A percentile compares a stretch with the other conserved stretches of the same genome.
Evolutionary conservation across 2,113 vertebrate genomes (phyloP).

Genomic region (Otolemur garnettii): DNA sequence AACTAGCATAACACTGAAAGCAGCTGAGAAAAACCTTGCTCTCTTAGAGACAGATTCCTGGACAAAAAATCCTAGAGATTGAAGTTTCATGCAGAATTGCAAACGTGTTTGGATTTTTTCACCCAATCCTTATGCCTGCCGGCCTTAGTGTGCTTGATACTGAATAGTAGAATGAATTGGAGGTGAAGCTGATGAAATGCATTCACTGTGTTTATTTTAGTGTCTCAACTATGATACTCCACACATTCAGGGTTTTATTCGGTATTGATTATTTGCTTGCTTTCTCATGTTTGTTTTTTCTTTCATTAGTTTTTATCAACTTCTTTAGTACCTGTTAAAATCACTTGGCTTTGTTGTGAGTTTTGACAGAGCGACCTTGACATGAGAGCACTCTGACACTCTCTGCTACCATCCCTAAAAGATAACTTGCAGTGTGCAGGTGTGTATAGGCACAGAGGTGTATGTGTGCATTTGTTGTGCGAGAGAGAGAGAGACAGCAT

Average conservation of each 20-base stretch:
- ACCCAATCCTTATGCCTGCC: not conserved
- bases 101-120: not conserved
- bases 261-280: not conserved
- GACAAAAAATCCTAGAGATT: not conserved
- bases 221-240: not conserved
- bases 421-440: not conserved
- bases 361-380: not conserved
- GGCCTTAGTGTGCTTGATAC: not conserved
- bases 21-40: not conserved
- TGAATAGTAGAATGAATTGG: constrained; percentile 20
- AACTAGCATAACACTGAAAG: not conserved
- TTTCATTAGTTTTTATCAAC: not conserved
- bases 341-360: constrained; percentile 11
- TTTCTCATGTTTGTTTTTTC: not conserved
- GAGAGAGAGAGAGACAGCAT: too few species aligned
- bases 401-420: not conserved
- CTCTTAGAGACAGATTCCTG: constrained; percentile 44
- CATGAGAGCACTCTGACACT: not conserved
- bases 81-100: not conserved
- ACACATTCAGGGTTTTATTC: not conserved
- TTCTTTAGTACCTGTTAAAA: not conserved
- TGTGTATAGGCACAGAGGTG: not conserved
- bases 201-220: constrained; percentile 9
- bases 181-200: not conserved
- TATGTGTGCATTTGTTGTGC: not conserved